phyloP scores from a whole-genome alignment of 2,113 vertebrate genomes.

The Nothocercus julius region DNA sequence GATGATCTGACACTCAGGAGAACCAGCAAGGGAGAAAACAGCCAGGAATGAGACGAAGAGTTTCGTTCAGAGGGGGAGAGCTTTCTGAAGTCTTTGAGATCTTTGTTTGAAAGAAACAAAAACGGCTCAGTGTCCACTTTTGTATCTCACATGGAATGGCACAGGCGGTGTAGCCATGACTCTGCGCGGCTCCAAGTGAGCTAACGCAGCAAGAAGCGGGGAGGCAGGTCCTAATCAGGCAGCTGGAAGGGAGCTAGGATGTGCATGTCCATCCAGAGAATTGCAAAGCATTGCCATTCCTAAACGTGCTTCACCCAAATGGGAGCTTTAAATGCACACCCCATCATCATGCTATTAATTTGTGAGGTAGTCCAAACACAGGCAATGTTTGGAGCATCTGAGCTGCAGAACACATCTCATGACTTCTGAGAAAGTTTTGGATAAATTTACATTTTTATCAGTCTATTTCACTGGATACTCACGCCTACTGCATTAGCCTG shows the following conservation, averaged over 20 bases:
- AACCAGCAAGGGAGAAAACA: neutral
- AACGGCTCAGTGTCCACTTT: neutral
- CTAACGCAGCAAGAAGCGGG: rapidly evolving
- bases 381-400: neutral
- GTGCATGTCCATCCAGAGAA: neutral
- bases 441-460: neutral
- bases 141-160: neutral
- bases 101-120: constrained; percentile 5
- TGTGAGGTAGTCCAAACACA: neutral
- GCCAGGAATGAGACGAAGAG: neutral
- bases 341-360: neutral
- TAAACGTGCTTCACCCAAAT: neutral
- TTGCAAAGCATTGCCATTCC: neutral
- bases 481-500: neutral
- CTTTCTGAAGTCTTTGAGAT: neutral
- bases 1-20: neutral
- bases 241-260: neutral
- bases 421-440: neutral
- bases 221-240: neutral
- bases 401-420: neutral
- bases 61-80: neutral
- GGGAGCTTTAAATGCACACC: neutral
- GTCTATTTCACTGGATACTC: neutral
- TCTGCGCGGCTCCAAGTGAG: neutral
- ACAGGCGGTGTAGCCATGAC: neutral